Conservation (phyloP, 2,888 invertebrate genomes). For the Melieria omissa region DNA sequence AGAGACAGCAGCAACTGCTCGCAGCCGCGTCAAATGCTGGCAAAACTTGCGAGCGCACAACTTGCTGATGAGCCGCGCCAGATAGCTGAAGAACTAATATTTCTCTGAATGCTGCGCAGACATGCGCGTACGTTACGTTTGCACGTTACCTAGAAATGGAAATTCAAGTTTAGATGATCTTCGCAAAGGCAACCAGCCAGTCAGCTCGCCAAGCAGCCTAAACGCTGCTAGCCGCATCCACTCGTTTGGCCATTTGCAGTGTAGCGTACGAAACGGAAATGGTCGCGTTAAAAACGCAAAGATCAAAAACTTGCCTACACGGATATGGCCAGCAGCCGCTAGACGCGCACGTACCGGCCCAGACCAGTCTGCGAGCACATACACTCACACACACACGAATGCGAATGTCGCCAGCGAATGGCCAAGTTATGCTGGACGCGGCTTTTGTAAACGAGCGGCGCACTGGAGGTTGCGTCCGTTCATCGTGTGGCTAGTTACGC, state of each 20-base stretch:
- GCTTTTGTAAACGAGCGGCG: slow-evolving; percentile 16
- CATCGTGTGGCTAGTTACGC: slow-evolving; percentile 20
- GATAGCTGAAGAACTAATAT: slow-evolving; percentile 40
- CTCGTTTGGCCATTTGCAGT: not conserved
- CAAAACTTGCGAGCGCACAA: slow-evolving; percentile 17
- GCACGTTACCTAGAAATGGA: slow-evolving; percentile 45
- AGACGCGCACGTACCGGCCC: not conserved
- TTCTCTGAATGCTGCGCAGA: slow-evolving; percentile 34
- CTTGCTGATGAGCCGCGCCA: slow-evolving; percentile 30
- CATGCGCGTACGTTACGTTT: slow-evolving; percentile 17
- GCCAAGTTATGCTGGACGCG: not conserved
- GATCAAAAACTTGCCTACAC: slow-evolving; percentile 8
- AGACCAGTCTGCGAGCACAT: not conserved
- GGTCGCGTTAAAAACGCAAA: slow-evolving; percentile 24
- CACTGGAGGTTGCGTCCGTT: slow-evolving; percentile 7
- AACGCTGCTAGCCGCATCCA: not conserved
- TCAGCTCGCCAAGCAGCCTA: not conserved
- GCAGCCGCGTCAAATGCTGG: slow-evolving; percentile 13
- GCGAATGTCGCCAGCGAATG: not conserved
- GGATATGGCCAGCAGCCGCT: not conserved
- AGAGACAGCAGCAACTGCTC: slow-evolving; percentile 5
- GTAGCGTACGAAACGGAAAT: slow-evolving; percentile 24
- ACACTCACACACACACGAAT: not conserved
- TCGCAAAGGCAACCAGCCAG: slow-evolving; percentile 1
- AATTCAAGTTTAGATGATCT: slow-evolving; percentile 44